phyloP scores from a whole-genome alignment of 2,888 invertebrate genomes.

The Drosophila nr. medialis region DNA sequence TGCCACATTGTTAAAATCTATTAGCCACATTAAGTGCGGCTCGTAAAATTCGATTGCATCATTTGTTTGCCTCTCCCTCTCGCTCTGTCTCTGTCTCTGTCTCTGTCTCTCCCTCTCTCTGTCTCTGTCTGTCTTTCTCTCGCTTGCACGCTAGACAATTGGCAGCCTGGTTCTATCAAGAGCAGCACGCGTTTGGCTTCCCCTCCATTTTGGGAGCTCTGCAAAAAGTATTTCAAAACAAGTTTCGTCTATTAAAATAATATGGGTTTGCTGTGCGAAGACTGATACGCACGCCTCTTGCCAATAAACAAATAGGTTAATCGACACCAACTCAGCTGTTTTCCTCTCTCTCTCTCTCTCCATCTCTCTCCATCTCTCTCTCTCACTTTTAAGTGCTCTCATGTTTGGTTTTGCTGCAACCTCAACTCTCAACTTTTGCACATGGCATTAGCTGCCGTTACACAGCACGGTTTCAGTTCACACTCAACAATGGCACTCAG shows the following conservation, averaged over 20 bases:
- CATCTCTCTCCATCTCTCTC: background rate
- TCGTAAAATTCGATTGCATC: constrained; percentile 81
- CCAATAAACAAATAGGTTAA: constrained; percentile 77
- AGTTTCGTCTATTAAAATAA: constrained; percentile 68
- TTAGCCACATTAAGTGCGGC: constrained; percentile 81
- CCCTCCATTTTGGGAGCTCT: constrained; percentile 48
- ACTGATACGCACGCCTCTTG: constrained; percentile 24
- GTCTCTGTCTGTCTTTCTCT: background rate
- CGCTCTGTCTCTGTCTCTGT: background rate
- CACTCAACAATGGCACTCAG: constrained; percentile 8
- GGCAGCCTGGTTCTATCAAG: constrained; percentile 29
- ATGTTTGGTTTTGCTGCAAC: constrained; percentile 27
- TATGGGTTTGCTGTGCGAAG: constrained; percentile 40
- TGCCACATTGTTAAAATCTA: constrained; percentile 81
- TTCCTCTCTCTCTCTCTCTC: background rate
- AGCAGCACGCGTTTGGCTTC: constrained; percentile 13
- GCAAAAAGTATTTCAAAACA: constrained; percentile 76
- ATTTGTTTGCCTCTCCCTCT: constrained; percentile 69
- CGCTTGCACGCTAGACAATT: constrained; percentile 36
- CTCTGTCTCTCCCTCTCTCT: background rate
- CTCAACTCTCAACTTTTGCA: constrained; percentile 32
- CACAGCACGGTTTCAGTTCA: constrained; percentile 29
- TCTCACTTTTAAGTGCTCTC: constrained; percentile 40
- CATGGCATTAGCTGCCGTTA: constrained; percentile 20
- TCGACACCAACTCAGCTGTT: constrained; percentile 49